Evolutionary conservation across 2,797 vertebrate genomes (phyloP), one percentile per base, ranked within the genome.

Genomic region (Tachyglossus aculeatus): DNA sequence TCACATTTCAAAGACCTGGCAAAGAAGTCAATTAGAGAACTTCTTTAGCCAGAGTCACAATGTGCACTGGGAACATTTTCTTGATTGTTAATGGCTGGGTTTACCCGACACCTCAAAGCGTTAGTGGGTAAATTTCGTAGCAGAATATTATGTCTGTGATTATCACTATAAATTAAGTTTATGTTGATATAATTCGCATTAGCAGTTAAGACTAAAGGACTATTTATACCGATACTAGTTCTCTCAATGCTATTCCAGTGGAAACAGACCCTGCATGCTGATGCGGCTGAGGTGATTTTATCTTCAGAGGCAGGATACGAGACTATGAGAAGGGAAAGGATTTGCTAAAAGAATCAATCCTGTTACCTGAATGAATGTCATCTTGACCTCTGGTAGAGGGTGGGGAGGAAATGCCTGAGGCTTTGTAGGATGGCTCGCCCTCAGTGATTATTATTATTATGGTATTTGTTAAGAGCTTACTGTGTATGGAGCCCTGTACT

Each of bases 131-230:
- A 63, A 41, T 78, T 31, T 90, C 88, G 88, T 88, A 87, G 87
- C 58, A 75, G 74, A 76, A 77, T 81, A 75, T 81, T 84, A 88
- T 69, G 79, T 70, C 67, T 76, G 78, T 83, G 89, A 91, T 90
- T 89, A 92, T 88, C 79, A 70, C 81, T 88, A 89, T 91, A 91
- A 92, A 92, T 92, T 91, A 90, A 76, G 67, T 90, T 90, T 90
- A 91, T 90, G 90, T 86, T 90, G 89, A 89, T 89, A 90, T 88
- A 91, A 92, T 91, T 91, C 93, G 88, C 81, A 89, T 91, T 91
- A 93, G 88, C 81, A 89, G 72, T 85, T 88, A 84, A 78, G 85
- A 82, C 84, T 89, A 81, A 89, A 67, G 74, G 82, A 89, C 91
- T 92, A 92, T 91, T 92, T 90, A 86, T 85, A 90, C 76, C 77